Evolutionary conservation across 2,888 invertebrate species (phyloP).

Genomic region (Thumatha senex): DNA sequence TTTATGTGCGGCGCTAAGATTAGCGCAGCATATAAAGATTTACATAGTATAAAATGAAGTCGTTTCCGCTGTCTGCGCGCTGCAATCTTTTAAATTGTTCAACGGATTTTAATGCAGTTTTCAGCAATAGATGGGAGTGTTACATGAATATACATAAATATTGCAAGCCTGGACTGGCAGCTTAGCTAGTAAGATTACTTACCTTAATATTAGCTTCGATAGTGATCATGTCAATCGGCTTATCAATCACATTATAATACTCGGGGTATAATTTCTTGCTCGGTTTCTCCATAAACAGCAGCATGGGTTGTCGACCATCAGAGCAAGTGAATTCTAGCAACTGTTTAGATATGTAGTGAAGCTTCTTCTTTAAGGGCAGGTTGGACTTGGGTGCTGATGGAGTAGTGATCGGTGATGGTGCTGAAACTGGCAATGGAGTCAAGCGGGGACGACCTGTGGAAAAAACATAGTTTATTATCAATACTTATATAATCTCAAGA

Average conservation of each 20-base stretch:
- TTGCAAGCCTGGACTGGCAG: too few species aligned
- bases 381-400: slow-evolving; percentile 62
- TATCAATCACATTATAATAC: slow-evolving; percentile 96
- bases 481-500: too few species aligned
- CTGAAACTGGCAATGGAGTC: slow-evolving; percentile 52
- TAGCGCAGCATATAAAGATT: too few species aligned
- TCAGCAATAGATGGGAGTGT: too few species aligned
- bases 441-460: slow-evolving; percentile 69
- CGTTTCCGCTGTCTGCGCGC: too few species aligned
- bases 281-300: slow-evolving; percentile 98
- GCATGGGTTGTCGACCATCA: slow-evolving; percentile 93
- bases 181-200: slow-evolving; percentile 5
- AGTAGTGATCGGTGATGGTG: slow-evolving; percentile 44
- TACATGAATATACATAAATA: too few species aligned
- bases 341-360: slow-evolving; percentile 90
- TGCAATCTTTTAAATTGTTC: too few species aligned
- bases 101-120: too few species aligned
- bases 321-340: slow-evolving; percentile 76
- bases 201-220: slow-evolving; percentile 95
- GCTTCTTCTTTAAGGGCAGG: slow-evolving; percentile 89
- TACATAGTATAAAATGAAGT: too few species aligned
- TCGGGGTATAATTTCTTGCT: slow-evolving; percentile 97
- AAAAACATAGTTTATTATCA: too few species aligned
- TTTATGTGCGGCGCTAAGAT: too few species aligned
- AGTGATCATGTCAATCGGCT: slow-evolving; percentile 97